Evolutionary conservation across 2,113 vertebrate species (phyloP).

Genomic region (Diadophis punctatus): DNA sequence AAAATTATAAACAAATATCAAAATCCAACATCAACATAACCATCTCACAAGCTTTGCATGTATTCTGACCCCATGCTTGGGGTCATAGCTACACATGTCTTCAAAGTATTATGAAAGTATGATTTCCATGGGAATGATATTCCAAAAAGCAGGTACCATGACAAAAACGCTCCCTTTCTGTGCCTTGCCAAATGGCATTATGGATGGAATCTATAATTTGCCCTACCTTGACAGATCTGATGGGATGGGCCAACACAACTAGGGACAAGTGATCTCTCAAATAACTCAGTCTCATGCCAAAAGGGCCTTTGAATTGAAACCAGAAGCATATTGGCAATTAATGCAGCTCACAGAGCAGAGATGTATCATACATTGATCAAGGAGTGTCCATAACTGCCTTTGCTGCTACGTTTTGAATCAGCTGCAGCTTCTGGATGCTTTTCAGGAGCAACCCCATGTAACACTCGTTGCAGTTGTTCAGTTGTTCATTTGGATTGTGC

Average conservation of each 20-base stretch:
- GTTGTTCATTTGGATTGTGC: not conserved
- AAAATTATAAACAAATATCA: not conserved
- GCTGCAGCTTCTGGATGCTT: not conserved
- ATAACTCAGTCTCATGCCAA: not conserved
- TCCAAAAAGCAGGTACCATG: not conserved
- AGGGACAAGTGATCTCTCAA: not conserved
- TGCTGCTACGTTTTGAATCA: not conserved
- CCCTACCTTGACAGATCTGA: not conserved
- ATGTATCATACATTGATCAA: not conserved
- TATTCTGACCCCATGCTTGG: not conserved
- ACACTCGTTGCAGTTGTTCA: not conserved
- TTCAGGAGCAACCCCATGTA: not conserved
- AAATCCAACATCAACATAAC: not conserved
- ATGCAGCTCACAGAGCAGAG: not conserved
- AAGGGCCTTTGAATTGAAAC: not conserved
- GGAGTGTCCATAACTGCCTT: not conserved
- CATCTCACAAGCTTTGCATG: not conserved
- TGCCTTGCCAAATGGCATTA: not conserved
- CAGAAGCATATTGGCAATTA: not conserved
- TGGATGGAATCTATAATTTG: not conserved
- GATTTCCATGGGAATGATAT: not conserved
- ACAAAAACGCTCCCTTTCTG: not conserved
- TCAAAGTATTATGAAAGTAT: not conserved
- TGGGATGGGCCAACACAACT: not conserved
- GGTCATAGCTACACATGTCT: not conserved